Percentiles rank a stretch among this genome's conserved stretches.
Conservation (phyloP, 1,140 invertebrate species). For the Hycleus cichorii region DNA sequence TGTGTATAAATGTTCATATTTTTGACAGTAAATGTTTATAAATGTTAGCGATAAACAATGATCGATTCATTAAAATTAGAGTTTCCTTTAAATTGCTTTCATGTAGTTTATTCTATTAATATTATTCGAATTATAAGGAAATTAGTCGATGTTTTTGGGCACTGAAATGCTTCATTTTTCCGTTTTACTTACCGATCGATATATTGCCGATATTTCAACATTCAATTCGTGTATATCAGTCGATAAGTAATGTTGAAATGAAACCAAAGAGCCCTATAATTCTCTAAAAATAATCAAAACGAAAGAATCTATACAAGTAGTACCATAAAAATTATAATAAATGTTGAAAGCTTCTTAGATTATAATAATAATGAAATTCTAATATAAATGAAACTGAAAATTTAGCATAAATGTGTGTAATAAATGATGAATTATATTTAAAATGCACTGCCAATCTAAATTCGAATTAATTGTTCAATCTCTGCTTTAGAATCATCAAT, state of each 20-base stretch:
- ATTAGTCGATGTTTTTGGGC: slow-evolving; percentile 12
- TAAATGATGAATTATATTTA: too few species aligned
- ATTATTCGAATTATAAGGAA: not conserved
- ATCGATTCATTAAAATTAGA: not conserved
- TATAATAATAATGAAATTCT: too few species aligned
- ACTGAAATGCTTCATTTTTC: slow-evolving; percentile 28
- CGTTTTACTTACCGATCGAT: not conserved
- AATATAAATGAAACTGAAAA: too few species aligned
- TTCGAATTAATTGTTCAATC: too few species aligned
- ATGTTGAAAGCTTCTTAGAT: too few species aligned
- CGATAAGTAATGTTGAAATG: not conserved
- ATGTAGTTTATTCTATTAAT: slow-evolving; percentile 7
- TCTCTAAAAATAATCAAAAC: not conserved
- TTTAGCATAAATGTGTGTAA: too few species aligned
- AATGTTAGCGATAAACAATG: slow-evolving; percentile 23
- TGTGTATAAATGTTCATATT: slow-evolving; percentile 31
- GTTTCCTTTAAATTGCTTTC: slow-evolving; percentile 6
- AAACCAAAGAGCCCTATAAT: slow-evolving; percentile 14
- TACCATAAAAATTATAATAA: too few species aligned
- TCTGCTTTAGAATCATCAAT: too few species aligned
- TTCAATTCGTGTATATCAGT: not conserved
- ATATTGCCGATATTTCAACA: not conserved
- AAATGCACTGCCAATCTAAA: slow-evolving; percentile 17
- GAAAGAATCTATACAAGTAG: too few species aligned
- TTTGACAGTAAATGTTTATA: slow-evolving; percentile 28